Evolutionary conservation across 2,888 invertebrate species (phyloP).

Genomic region (Neoitamus cyanurus): DNA sequence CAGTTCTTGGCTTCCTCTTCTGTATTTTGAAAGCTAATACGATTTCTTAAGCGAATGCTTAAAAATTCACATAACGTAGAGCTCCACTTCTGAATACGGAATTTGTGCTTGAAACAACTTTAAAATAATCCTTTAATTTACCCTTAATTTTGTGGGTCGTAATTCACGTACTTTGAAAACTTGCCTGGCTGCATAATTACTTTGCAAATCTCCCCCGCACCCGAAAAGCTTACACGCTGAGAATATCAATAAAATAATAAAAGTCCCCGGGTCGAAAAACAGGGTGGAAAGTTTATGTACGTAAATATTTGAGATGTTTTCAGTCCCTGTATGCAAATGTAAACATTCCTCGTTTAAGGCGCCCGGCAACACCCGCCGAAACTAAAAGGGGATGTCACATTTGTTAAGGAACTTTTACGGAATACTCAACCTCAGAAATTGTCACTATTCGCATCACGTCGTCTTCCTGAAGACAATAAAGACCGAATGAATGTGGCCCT

Average conservation of each 20-base stretch:
- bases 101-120: neutral
- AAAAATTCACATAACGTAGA: neutral
- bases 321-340: slow-evolving; percentile 46
- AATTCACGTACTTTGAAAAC: slow-evolving; percentile 1
- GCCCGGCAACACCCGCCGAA: neutral
- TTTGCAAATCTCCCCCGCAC: neutral
- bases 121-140: neutral
- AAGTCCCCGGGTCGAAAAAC: slow-evolving; percentile 32
- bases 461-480: slow-evolving; percentile 48
- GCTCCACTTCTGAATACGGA: neutral
- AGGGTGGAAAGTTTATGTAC: slow-evolving; percentile 29
- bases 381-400: slow-evolving; percentile 44
- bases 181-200: slow-evolving; percentile 29
- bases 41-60: neutral
- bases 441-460: slow-evolving; percentile 48
- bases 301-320: slow-evolving; percentile 49
- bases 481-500: slow-evolving; percentile 25
- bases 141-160: slow-evolving; percentile 1
- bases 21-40: too few species aligned
- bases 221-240: slow-evolving; percentile 34
- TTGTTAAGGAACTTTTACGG: slow-evolving; percentile 13
- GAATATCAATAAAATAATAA: slow-evolving; percentile 50
- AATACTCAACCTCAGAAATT: slow-evolving; percentile 31
- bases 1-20: too few species aligned
- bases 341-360: slow-evolving; percentile 38